Conservation (phyloP, 2,888 invertebrate species). For the Crossocerus cetratus region DNA sequence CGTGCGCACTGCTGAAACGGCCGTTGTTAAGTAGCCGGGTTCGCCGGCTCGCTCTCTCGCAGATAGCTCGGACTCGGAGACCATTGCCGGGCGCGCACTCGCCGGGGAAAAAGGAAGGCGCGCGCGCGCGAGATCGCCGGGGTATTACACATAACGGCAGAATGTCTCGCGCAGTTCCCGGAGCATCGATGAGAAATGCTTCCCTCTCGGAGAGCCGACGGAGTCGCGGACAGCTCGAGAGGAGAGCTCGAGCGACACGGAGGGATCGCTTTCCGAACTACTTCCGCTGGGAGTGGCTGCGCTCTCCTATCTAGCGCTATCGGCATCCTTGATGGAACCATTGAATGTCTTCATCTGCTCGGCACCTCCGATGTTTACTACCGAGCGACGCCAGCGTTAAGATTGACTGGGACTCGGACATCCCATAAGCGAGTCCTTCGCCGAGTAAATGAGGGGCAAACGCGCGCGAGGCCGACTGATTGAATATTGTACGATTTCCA, state of each 20-base stretch:
- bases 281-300: constrained; percentile 53
- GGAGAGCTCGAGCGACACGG: neutral
- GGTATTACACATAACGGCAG: constrained; percentile 33
- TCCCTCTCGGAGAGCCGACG: constrained; percentile 24
- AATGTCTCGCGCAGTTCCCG: constrained; percentile 15
- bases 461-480: too few species aligned
- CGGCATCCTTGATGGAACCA: constrained; percentile 26
- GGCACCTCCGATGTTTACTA: neutral
- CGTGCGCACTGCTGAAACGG: constrained; percentile 36
- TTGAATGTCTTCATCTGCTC: constrained; percentile 43
- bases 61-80: too few species aligned
- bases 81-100: neutral
- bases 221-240: neutral
- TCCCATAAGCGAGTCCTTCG: too few species aligned
- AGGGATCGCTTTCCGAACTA: constrained; percentile 42
- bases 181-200: constrained; percentile 38
- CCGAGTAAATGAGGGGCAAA: too few species aligned
- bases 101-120: constrained; percentile 24
- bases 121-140: constrained; percentile 26
- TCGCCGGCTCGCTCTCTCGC: constrained; percentile 6
- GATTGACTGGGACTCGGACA: too few species aligned
- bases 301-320: constrained; percentile 10
- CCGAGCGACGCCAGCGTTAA: too few species aligned
- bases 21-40: constrained; percentile 45
- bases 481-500: too few species aligned